Evolutionary conservation across 37 sponge, comb jelly and placozoan species (phyloP).

Genomic region (Bolinopsis microptera): DNA sequence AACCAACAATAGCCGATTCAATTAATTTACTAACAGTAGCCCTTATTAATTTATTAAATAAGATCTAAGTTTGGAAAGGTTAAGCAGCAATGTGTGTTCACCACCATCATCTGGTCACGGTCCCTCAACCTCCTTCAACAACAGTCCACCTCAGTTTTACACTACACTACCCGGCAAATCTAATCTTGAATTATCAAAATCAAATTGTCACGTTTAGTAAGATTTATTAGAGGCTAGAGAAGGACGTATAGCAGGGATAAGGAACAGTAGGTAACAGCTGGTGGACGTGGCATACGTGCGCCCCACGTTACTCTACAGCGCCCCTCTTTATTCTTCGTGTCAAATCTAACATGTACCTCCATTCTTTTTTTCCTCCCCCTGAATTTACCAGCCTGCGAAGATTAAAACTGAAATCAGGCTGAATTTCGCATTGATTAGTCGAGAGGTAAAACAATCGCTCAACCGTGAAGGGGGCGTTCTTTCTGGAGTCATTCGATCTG

Average conservation of each 20-base stretch:
- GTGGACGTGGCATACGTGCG: not conserved
- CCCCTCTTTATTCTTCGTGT: not conserved
- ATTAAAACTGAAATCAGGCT: not conserved
- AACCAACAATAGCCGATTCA: not conserved
- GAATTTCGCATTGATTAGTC: not conserved
- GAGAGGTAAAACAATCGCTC: not conserved
- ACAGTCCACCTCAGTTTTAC: not conserved
- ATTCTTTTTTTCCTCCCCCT: not conserved
- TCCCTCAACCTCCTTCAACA: not conserved
- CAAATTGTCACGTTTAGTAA: conserved; percentile 14
- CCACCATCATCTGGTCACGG: not conserved
- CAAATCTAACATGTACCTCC: not conserved
- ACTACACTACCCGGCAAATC: not conserved
- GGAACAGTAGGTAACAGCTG: not conserved
- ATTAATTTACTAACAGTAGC: not conserved
- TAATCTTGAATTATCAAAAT: conserved; percentile 31
- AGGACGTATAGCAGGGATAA: not conserved
- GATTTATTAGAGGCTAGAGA: not conserved
- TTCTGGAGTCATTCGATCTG: not conserved
- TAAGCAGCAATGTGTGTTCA: not conserved
- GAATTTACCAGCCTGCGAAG: not conserved
- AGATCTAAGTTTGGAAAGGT: too few relatives aligned
- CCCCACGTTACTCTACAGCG: too few relatives aligned
- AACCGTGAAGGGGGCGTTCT: not conserved
- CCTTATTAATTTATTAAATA: too few relatives aligned